Base-by-base conservation (phyloP, 2,888 invertebrate species). In the Drepana falcataria region DNA sequence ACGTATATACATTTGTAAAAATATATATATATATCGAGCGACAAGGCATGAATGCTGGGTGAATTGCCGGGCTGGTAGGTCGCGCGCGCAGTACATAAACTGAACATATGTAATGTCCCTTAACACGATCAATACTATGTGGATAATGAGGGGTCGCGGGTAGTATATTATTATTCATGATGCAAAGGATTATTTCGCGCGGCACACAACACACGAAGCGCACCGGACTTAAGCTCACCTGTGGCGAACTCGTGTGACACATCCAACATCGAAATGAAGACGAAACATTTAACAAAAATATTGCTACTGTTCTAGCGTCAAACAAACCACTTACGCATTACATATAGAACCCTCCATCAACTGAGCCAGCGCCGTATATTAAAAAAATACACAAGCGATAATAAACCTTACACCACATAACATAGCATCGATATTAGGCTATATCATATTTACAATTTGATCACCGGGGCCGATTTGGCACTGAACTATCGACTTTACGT, bases 181-280 rank as follows among this genome's bases (percentile, higher is more conserved):
- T 66, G 68, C 69, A 65, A 73, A 73, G 78, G 80, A 83, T 82
- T 81, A 71, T 66, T 77, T 79, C 76, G 74, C 75, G 78, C 74
- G 71, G 73, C 61, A 72, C 66, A 68, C 5, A 68, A 70, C 67
- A 67, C 59, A 59, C 63, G 56, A 58, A 55, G 55, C 57, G 60
- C 69, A 69, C 21, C 1, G 66, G 65, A 59, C 60, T 63, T 64
- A 55, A 58, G 58, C 58, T 63, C 58, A 61, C 58, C 57, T 58
- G 58, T 58, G 58, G 56, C 9, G 7, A 44, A 9, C 44, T 7
- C 41, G 2, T 7, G 5, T 41, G 9, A 37, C 5, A 37, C 5
- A 5, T 4, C 37, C 3, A 37, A 37, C 5, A 4, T 37, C 5
- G 37, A 37, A 37, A 37, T 37, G 3, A 37, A 3, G 5, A 37